A percentile compares a stretch with the other conserved stretches of the same genome.
phyloP scores from a whole-genome alignment of 2,113 vertebrate species.

The Lates calcarifer region DNA sequence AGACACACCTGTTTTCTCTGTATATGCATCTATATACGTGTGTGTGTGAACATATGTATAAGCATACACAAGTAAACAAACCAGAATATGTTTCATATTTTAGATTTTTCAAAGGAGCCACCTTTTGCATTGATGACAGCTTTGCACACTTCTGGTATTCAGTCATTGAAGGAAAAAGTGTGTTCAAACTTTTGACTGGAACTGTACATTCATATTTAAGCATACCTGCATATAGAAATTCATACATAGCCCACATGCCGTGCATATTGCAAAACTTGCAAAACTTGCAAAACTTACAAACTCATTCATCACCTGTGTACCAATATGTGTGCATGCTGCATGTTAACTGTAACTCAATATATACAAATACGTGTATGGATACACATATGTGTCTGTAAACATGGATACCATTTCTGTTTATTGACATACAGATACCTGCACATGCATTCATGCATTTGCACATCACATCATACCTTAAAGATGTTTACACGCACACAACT shows the following conservation, averaged over 20 bases:
- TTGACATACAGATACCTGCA: neutral
- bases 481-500: neutral
- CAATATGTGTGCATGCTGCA: neutral
- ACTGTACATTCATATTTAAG: too few relatives aligned
- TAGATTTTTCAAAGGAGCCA: too few relatives aligned
- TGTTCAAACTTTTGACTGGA: too few relatives aligned
- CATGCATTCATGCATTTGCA: neutral
- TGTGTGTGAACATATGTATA: neutral
- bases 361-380: neutral
- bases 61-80: too few relatives aligned
- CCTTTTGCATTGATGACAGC: too few relatives aligned
- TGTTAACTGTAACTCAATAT: neutral
- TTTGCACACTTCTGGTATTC: too few relatives aligned
- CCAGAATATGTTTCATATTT: too few relatives aligned
- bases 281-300: too few relatives aligned
- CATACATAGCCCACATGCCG: neutral
- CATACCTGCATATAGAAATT: neutral
- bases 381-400: neutral
- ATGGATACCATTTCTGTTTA: neutral
- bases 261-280: too few relatives aligned
- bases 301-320: neutral
- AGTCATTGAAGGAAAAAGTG: too few relatives aligned
- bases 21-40: neutral
- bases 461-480: neutral
- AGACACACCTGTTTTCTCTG: neutral